Evolutionary conservation across 1,140 invertebrate species (phyloP), one percentile per base, ranked within the genome.

Genomic region (Sarcophaga peregrina): DNA sequence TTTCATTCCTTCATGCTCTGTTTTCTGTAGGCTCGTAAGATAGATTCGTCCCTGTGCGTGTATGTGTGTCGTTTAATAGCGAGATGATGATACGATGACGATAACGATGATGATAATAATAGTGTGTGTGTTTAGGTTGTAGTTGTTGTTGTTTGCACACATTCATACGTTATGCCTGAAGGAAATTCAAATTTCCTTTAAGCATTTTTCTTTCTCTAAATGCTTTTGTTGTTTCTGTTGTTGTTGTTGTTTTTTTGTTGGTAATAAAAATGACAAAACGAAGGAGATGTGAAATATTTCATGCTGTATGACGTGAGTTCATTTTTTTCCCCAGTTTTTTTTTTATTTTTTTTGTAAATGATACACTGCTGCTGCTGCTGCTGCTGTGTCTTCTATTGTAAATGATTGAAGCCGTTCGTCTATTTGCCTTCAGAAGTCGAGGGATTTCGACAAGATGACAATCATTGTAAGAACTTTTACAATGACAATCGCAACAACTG

Each of bases 101-200:
- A n/a, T n/a, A n/a, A n/a, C n/a, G n/a, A n/a, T n/a, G n/a, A 37
- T 37, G 25, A 37, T 37, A 37, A 37, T 37, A 37, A 37, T 37
- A 37, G 25, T 37, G 4, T 37, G 4, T 37, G 25, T 37, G 25
- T 37, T 37, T 37, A 37, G 25, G 1, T 37, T 37, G 25, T 37
- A 37, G 25, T 37, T 37, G 25, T 37, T 37, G 25, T 37, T 37
- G 25, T 4, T 37, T 37, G 25, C 25, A 37, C 25, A 37, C 25
- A 37, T 37, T 37, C 25, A 37, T 37, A 37, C 25, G 25, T 37
- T 37, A 37, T 37, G 62, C 62, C 20, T 20, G 62, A 68, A 68
- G 62, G 62, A 68, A 68, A 25, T 68, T 68, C 62, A 68, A 68
- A 68, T 68, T 68, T 68, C 62, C 62, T 68, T 68, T 20, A 68